A percentile compares a stretch with the other conserved stretches of the same genome.
phyloP scores from a whole-genome alignment of 1,140 invertebrate genomes.

The Patella vulgata region DNA sequence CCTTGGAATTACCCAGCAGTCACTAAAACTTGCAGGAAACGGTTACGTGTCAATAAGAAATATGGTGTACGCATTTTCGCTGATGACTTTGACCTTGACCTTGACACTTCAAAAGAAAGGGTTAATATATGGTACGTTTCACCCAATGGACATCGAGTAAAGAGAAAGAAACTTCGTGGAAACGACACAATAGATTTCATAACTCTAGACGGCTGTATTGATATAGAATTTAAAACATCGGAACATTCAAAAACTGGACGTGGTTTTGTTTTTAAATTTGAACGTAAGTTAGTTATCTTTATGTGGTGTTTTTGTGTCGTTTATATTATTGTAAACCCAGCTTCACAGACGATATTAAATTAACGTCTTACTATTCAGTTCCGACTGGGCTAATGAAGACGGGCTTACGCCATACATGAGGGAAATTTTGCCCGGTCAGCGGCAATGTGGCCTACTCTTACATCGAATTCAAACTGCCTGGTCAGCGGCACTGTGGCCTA shows the following conservation, averaged over 20 bases:
- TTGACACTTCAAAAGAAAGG: conserved; percentile 3
- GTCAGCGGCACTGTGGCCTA: too few species aligned
- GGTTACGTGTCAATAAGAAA: conserved; percentile 17
- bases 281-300: conserved; percentile 24
- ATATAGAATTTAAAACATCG: conserved; percentile 12
- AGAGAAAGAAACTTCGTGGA: background rate
- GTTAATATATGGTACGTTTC: conserved; percentile 12
- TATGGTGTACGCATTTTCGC: conserved; percentile 18
- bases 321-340: too few species aligned
- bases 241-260: background rate
- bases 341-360: too few species aligned
- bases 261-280: conserved; percentile 14
- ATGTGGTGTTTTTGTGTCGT: too few species aligned
- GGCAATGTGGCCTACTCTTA: too few species aligned
- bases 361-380: too few species aligned
- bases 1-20: conserved; percentile 16
- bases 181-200: background rate
- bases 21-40: conserved; percentile 9
- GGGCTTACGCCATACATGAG: too few species aligned
- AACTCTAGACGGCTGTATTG: conserved; percentile 12
- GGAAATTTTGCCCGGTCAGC: too few species aligned
- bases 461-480: too few species aligned
- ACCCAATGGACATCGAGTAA: background rate
- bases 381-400: too few species aligned
- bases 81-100: conserved; percentile 17